These are phyloP conservation scores for Siphonodentalium dalli DNA, from an alignment of 2,888 invertebrate species.

Conservation along the genomic window DNA sequence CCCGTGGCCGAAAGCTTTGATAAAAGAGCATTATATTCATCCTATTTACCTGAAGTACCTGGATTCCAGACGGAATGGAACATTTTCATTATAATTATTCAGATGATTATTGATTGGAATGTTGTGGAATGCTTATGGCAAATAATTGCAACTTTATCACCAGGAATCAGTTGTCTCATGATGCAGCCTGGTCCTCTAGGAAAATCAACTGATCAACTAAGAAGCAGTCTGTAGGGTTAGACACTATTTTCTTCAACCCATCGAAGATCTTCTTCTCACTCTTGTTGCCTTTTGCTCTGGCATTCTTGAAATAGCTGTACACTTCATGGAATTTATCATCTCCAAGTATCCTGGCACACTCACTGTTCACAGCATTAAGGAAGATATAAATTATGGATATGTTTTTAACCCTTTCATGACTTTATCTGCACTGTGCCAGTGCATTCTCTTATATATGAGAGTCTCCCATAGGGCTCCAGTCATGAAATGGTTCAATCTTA, in stretches of 20 bases:
- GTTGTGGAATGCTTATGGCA: too few species aligned
- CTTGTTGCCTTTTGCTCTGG: slow-evolving; percentile 39
- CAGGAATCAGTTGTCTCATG: slow-evolving; percentile 1
- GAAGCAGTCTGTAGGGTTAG: slow-evolving; percentile 62
- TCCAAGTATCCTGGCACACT: slow-evolving; percentile 57
- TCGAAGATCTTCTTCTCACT: slow-evolving; percentile 58
- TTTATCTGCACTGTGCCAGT: too few species aligned
- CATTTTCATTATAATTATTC: too few species aligned
- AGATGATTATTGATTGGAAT: too few species aligned
- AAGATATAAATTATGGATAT: slow-evolving; percentile 2
- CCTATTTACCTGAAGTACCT: too few species aligned
- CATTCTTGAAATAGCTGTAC: slow-evolving; percentile 56
- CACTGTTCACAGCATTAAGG: slow-evolving; percentile 43
- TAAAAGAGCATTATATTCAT: too few species aligned
- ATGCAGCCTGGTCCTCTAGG: slow-evolving; percentile 54
- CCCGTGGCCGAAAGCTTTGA: too few species aligned
- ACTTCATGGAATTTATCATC: slow-evolving; percentile 55
- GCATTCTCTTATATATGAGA: too few species aligned
- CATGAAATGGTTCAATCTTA: too few species aligned
- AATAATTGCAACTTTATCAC: slow-evolving; percentile 1
- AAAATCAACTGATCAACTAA: slow-evolving; percentile 64
- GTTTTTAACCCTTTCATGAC: too few species aligned
- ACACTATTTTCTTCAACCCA: slow-evolving; percentile 53
- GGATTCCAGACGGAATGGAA: too few species aligned
- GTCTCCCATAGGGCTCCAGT: too few species aligned